Evolutionary conservation across 2,797 vertebrate genomes (phyloP).

Genomic region (Melanotaenia nigrans): DNA sequence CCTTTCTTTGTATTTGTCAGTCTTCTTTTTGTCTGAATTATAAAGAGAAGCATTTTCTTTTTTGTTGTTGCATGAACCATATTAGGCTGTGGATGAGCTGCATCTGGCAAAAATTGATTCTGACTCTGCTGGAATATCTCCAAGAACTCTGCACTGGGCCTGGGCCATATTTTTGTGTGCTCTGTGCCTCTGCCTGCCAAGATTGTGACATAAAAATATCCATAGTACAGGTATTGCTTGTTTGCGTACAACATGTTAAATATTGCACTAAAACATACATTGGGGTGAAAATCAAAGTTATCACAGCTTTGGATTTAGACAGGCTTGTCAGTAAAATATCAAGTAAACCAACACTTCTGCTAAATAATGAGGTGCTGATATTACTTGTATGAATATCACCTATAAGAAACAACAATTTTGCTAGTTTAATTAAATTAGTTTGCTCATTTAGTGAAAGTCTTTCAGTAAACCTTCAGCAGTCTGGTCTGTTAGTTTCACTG

Average conservation of each 20-base stretch:
- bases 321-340: too few species aligned
- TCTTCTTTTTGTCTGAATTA: neutral
- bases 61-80: neutral
- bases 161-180: slow-evolving; percentile 26
- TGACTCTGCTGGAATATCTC: slow-evolving; percentile 24
- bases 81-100: slow-evolving; percentile 33
- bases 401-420: too few species aligned
- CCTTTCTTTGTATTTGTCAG: neutral
- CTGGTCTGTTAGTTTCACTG: too few species aligned
- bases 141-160: slow-evolving; percentile 26
- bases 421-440: too few species aligned
- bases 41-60: neutral
- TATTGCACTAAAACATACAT: slow-evolving; percentile 17
- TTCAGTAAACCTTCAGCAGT: too few species aligned
- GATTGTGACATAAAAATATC: slow-evolving; percentile 51
- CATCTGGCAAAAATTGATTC: slow-evolving; percentile 26
- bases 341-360: too few species aligned
- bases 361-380: too few species aligned
- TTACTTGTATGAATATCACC: too few species aligned
- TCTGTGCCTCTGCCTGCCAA: slow-evolving; percentile 22
- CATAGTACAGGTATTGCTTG: slow-evolving; percentile 30
- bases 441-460: too few species aligned
- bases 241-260: slow-evolving; percentile 48
- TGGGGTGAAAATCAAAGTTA: slow-evolving; percentile 20
- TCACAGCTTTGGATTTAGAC: too few species aligned